These are phyloP conservation scores for Halcyon malimbica DNA, from an alignment of 2,113 vertebrate species.

Conservation along the genomic window DNA sequence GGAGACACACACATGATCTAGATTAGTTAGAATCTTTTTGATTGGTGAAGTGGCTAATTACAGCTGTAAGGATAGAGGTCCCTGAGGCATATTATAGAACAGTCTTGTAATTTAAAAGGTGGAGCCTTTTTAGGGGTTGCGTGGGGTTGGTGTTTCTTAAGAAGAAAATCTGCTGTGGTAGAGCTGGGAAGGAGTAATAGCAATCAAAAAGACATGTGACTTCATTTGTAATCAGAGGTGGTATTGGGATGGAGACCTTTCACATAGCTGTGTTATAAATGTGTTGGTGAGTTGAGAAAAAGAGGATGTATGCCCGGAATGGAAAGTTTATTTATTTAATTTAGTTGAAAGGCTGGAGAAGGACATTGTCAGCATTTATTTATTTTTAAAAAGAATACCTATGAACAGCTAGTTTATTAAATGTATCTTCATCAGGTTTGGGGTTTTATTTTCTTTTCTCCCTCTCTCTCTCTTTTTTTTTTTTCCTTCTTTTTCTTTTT, in stretches of 20 bases:
- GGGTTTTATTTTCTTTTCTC: neutral
- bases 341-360: neutral
- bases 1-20: neutral
- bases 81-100: neutral
- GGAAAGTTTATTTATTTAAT: neutral
- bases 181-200: neutral
- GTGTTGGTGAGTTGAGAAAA: neutral
- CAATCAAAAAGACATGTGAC: neutral
- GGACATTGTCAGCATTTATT: neutral
- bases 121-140: neutral
- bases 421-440: neutral
- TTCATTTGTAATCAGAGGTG: neutral
- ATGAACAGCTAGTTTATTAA: neutral
- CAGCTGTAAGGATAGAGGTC: neutral
- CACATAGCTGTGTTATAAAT: neutral
- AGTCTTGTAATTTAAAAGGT: neutral
- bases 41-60: neutral
- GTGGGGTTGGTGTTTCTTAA: neutral
- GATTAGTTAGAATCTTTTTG: neutral
- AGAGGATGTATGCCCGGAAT: neutral
- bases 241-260: neutral
- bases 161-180: neutral
- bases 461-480: too few species aligned
- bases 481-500: too few species aligned
- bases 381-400: neutral